Conservation (phyloP, 2,797 vertebrate species). For the Pseudochaenichthys georgianus region DNA sequence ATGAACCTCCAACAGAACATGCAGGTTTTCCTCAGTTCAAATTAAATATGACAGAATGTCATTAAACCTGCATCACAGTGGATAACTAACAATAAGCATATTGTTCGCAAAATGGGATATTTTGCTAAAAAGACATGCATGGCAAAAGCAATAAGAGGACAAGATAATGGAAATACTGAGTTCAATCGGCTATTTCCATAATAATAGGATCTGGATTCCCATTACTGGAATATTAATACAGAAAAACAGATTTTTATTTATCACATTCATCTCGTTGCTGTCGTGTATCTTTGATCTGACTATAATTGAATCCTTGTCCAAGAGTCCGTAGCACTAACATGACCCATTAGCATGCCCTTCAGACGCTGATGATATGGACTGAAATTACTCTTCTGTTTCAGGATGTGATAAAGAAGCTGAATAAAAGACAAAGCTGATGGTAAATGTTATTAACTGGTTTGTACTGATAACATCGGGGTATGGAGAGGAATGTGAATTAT, state of each 20-base stretch:
- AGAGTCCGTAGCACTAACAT: conserved; percentile 3
- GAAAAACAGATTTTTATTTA: conserved; percentile 18
- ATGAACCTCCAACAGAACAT: conserved; percentile 27
- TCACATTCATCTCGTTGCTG: conserved; percentile 23
- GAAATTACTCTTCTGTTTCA: conserved; percentile 26
- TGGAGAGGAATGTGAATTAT: conserved; percentile 5
- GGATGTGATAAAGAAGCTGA: conserved; percentile 9
- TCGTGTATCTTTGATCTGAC: conserved; percentile 34
- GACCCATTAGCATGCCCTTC: conserved; percentile 20
- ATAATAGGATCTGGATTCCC: conserved; percentile 32
- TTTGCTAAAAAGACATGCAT: not conserved
- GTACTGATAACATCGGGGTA: not conserved
- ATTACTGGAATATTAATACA: conserved; percentile 33
- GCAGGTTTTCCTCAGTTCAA: not conserved
- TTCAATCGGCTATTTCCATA: conserved; percentile 12
- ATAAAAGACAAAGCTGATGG: not conserved
- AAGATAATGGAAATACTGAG: conserved; percentile 30
- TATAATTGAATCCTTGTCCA: conserved; percentile 43
- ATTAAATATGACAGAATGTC: not conserved
- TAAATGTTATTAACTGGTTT: not conserved
- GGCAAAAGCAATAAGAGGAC: not conserved
- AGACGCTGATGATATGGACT: not conserved
- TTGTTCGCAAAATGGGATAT: not conserved
- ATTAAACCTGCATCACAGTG: not conserved
- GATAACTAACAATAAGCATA: conserved; percentile 7